These are phyloP conservation scores for Agapornis canus DNA, from an alignment of 2,797 vertebrate species.

Conservation along the genomic window DNA sequence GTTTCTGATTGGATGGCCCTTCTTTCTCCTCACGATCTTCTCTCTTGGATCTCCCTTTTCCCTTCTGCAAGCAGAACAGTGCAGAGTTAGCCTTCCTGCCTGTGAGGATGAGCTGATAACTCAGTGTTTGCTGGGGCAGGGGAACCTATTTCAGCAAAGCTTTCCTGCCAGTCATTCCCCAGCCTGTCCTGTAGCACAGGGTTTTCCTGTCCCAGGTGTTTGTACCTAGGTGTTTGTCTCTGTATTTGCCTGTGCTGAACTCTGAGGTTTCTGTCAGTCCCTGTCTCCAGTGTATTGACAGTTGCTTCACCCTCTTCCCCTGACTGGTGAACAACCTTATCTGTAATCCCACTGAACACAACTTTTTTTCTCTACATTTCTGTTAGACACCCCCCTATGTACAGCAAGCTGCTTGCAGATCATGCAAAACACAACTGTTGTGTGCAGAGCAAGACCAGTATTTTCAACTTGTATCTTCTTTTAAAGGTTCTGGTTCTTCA, in stretches of 20 bases:
- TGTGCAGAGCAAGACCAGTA: not conserved
- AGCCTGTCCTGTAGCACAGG: fast-evolving
- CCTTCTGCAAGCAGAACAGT: not conserved
- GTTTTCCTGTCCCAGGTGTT: not conserved
- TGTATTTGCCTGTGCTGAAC: not conserved
- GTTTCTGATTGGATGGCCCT: not conserved
- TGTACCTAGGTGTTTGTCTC: not conserved
- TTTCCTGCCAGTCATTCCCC: not conserved
- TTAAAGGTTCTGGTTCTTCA: slow-evolving; percentile 95
- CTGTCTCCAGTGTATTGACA: fast-evolving
- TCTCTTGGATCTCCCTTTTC: not conserved
- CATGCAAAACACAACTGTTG: not conserved
- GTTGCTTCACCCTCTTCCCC: not conserved
- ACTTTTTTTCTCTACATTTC: not conserved
- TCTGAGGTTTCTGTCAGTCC: not conserved
- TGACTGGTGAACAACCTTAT: not conserved
- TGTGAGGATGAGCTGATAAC: not conserved
- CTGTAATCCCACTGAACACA: not conserved
- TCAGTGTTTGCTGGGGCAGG: not conserved
- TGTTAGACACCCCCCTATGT: not conserved
- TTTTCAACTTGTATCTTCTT: not conserved
- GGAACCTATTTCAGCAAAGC: not conserved
- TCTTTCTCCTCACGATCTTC: not conserved
- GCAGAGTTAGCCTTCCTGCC: not conserved
- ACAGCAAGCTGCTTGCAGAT: not conserved